Evolutionary conservation across 1,140 invertebrate species (phyloP).

Genomic region (Babylonia areolata): DNA sequence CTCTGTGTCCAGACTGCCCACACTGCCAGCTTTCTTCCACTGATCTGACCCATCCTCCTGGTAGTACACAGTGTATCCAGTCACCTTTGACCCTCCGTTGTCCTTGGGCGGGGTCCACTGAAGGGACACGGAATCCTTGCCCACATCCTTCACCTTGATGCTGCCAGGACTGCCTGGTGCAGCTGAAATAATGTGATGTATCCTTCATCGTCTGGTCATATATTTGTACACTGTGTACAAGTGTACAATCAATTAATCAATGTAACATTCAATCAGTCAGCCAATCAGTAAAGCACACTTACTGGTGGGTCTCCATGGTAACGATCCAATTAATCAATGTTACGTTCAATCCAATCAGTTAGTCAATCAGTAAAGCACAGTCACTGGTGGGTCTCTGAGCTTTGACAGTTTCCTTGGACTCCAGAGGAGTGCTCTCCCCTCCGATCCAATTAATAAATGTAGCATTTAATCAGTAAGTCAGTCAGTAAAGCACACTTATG

Average conservation of each 20-base stretch:
- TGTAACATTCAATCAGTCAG: too few species aligned
- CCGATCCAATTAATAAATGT: constrained; percentile 76
- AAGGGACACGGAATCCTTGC: constrained; percentile 92
- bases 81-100: constrained; percentile 92
- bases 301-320: too few species aligned
- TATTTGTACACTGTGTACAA: too few species aligned
- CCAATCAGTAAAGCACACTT: too few species aligned
- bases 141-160: constrained; percentile 92
- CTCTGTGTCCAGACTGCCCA: constrained; percentile 85
- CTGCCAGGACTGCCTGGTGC: constrained; percentile 79
- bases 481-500: too few species aligned
- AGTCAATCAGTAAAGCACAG: not conserved
- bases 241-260: too few species aligned
- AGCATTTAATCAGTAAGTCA: too few species aligned
- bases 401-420: constrained; percentile 80
- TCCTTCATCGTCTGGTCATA: too few species aligned
- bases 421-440: constrained; percentile 91
- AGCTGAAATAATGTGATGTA: constrained; percentile 81
- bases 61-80: constrained; percentile 96
- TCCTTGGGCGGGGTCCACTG: constrained; percentile 92
- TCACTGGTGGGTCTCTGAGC: constrained; percentile 47
- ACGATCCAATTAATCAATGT: too few species aligned
- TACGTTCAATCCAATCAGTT: too few species aligned
- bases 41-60: constrained; percentile 82
- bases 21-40: constrained; percentile 92